phyloP scores from a whole-genome alignment of 2,113 vertebrate genomes.

The Ceyx melanurus region DNA sequence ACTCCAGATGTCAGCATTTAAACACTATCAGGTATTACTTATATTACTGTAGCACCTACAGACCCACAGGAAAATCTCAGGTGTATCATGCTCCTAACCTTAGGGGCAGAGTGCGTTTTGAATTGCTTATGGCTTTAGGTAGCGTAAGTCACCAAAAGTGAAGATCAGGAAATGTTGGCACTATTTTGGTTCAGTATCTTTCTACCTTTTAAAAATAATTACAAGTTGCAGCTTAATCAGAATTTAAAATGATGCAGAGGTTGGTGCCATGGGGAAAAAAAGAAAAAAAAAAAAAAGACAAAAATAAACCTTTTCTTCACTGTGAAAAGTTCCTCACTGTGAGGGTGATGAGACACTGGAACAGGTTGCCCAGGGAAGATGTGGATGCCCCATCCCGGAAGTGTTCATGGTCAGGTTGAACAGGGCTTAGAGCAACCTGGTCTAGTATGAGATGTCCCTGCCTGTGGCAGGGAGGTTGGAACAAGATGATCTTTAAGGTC shows the following conservation, averaged over 20 bases:
- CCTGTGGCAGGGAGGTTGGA: neutral
- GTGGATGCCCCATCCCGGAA: neutral
- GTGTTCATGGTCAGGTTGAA: neutral
- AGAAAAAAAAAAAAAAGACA: neutral
- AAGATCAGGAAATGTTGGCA: neutral
- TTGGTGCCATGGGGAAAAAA: neutral
- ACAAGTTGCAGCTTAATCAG: neutral
- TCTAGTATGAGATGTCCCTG: neutral
- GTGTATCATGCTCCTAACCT: neutral
- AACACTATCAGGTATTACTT: neutral
- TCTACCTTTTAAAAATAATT: neutral
- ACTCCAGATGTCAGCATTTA: constrained; percentile 47
- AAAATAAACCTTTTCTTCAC: neutral
- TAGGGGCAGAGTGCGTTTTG: neutral
- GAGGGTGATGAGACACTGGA: neutral
- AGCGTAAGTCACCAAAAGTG: neutral
- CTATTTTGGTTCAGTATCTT: neutral
- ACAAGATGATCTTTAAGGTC: neutral
- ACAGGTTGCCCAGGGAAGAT: neutral
- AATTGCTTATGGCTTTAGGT: neutral
- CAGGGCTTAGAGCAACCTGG: neutral
- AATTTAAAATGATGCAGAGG: neutral
- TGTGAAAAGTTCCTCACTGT: neutral
- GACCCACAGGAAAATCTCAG: neutral
- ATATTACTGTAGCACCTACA: neutral